These are phyloP conservation scores for Meda fulgida DNA, from an alignment of 2,797 vertebrate species.

Conservation along the genomic window DNA sequence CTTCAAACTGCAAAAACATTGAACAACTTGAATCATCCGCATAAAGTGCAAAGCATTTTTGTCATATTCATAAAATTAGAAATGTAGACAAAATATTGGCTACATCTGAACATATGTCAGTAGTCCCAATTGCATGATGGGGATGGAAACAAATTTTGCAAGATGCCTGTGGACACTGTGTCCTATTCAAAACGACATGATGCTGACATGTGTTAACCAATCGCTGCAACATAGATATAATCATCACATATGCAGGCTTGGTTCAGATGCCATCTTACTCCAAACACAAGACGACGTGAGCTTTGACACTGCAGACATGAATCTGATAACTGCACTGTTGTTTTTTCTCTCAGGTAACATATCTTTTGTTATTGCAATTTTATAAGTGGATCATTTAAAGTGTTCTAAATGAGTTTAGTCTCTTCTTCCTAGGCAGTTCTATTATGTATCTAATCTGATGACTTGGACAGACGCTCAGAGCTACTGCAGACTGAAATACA, in stretches of 20 bases:
- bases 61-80: not conserved
- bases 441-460: not conserved
- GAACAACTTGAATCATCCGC: too few relatives aligned
- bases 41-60: too few relatives aligned
- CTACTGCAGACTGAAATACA: conserved; percentile 2
- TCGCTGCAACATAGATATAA: not conserved
- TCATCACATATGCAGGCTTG: not conserved
- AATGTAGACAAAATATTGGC: too few relatives aligned
- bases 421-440: not conserved
- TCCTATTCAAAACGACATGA: conserved; percentile 20
- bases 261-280: not conserved
- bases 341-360: conserved; percentile 17
- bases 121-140: not conserved
- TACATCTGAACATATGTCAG: not conserved
- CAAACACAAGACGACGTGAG: not conserved
- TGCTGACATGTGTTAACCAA: not conserved
- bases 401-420: not conserved
- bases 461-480: not conserved
- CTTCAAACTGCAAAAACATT: not conserved
- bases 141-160: conserved; percentile 17
- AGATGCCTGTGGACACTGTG: conserved; percentile 5
- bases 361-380: not conserved
- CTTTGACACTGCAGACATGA: not conserved
- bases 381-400: not conserved
- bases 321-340: not conserved